These are phyloP conservation scores for Recurvirostra avosetta DNA, from an alignment of 2,113 vertebrate genomes.

Conservation along the genomic window DNA sequence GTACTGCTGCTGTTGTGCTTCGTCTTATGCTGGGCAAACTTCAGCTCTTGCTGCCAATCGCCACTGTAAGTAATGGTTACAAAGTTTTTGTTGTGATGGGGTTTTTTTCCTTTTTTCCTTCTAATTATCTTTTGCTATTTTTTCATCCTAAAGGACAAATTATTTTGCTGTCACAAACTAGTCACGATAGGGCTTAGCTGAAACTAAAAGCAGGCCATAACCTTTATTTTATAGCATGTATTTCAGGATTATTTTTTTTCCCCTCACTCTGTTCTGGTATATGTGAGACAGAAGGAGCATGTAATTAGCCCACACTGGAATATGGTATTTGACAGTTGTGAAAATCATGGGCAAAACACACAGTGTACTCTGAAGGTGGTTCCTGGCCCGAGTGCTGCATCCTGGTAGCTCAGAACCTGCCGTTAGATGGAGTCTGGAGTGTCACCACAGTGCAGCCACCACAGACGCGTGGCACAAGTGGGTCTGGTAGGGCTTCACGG, in stretches of 20 bases:
- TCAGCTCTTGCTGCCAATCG: neutral
- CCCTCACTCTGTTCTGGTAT: neutral
- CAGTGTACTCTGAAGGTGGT: neutral
- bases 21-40: neutral
- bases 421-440: fast-evolving
- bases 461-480: fast-evolving
- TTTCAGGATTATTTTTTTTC: neutral
- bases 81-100: neutral
- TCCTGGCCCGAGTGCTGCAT: neutral
- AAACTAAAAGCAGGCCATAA: neutral
- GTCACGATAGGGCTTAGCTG: neutral
- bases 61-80: neutral
- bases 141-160: neutral
- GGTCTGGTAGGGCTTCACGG: neutral
- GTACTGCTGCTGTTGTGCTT: neutral
- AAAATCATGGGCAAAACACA: neutral
- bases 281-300: neutral
- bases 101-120: neutral
- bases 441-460: neutral
- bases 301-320: neutral
- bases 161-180: neutral
- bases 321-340: neutral
- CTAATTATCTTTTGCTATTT: neutral
- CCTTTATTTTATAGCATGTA: fast-evolving
- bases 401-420: neutral